A percentile compares a stretch with the other conserved stretches of the same genome.
Conservation (phyloP, 92 coral and sea anemone species). For the Muricea muricata region DNA sequence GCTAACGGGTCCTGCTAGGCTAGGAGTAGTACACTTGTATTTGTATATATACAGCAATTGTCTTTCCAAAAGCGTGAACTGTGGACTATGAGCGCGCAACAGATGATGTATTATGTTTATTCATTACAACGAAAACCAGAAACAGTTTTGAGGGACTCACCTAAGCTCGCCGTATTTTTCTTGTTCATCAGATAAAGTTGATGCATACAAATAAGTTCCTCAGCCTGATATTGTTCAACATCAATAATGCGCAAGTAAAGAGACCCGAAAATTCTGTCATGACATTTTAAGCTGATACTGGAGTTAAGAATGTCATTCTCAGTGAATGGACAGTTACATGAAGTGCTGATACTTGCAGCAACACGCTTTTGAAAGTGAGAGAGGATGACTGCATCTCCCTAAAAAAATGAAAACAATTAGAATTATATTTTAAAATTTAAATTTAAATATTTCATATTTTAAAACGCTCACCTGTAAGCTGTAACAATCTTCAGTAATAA, state of each 20-base stretch:
- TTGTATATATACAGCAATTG: too few relatives aligned
- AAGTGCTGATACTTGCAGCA: slow-evolving; percentile 65
- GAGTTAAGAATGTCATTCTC: slow-evolving; percentile 53
- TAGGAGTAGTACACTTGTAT: too few relatives aligned
- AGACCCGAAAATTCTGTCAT: slow-evolving; percentile 82
- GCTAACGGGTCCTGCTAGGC: too few relatives aligned
- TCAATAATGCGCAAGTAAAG: slow-evolving; percentile 68
- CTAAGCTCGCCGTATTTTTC: slow-evolving; percentile 79
- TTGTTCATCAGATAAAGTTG: slow-evolving; percentile 62
- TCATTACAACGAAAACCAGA: not conserved
- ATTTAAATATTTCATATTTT: too few relatives aligned
- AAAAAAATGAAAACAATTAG: not conserved
- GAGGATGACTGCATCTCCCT: slow-evolving; percentile 59
- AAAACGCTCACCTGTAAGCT: slow-evolving; percentile 58
- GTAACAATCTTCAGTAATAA: slow-evolving; percentile 87
- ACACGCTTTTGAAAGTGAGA: slow-evolving; percentile 65
- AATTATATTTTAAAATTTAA: too few relatives aligned
- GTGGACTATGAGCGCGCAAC: too few relatives aligned
- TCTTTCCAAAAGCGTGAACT: too few relatives aligned
- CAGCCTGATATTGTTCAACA: slow-evolving; percentile 50
- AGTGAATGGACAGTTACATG: slow-evolving; percentile 79
- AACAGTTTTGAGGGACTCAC: slow-evolving; percentile 53
- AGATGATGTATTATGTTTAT: too few relatives aligned
- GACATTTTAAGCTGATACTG: slow-evolving; percentile 71
- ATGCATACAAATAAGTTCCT: slow-evolving; percentile 69